A percentile compares a stretch with the other conserved stretches of the same genome.
Evolutionary conservation across 2,888 invertebrate species (phyloP).

Genomic region (Rotaria macrura): DNA sequence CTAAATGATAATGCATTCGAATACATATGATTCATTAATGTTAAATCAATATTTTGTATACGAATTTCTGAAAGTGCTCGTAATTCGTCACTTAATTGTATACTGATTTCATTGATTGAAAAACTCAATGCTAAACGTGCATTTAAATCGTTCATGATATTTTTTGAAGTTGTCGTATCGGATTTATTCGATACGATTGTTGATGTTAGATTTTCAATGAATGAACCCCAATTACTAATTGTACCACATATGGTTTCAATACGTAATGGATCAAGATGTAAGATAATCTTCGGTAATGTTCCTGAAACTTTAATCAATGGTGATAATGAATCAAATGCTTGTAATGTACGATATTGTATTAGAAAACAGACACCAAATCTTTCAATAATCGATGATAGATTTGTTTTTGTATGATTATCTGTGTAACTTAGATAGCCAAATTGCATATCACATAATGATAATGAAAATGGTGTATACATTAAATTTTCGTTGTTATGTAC

Average conservation of each 20-base stretch:
- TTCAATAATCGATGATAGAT: neutral
- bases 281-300: neutral
- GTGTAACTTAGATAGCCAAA: neutral
- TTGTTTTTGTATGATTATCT: neutral
- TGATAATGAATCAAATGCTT: neutral
- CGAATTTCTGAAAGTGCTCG: neutral
- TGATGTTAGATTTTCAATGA: neutral
- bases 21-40: neutral
- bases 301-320: neutral
- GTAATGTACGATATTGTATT: neutral
- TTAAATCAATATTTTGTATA: slow-evolving; percentile 15
- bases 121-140: neutral
- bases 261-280: neutral
- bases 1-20: neutral
- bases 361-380: slow-evolving; percentile 15
- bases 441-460: slow-evolving; percentile 16
- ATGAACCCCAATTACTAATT: slow-evolving; percentile 8
- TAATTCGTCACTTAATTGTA: neutral
- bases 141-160: neutral
- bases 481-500: neutral
- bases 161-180: neutral
- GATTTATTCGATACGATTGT: neutral
- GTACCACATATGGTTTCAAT: slow-evolving; percentile 6
- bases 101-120: slow-evolving; percentile 11
- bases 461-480: neutral